Base-by-base conservation (phyloP, 2,888 invertebrate genomes). In the Osmoderma eremita region DNA sequence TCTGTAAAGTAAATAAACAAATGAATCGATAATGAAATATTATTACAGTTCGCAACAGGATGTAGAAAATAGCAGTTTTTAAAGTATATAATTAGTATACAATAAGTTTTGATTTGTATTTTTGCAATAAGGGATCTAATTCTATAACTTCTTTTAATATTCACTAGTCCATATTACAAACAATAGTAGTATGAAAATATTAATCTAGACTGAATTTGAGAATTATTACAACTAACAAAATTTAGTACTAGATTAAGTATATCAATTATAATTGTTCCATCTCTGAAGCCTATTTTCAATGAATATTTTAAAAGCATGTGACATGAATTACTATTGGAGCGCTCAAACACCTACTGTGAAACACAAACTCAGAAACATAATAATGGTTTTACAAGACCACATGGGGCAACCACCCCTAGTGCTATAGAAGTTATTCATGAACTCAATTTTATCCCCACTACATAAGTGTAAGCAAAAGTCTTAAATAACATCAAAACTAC, bases 341-440 rank as follows among this genome's bases (percentile, higher is more conserved):
- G 42, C 58, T 45, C 3, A 56, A 24, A 12, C 13, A 15, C 30
- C 58, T 45, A 12, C 13, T 17, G 50, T 18, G 63, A 64, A 50
- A 56, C 64, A 56, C 18, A 41, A 56, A 17, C 18, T 20, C 13
- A 49, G 36, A 56, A 56, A 42, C 17, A 24, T 17, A 67, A 15
- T 67, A 56, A 67, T 67, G 67, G 56, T n/a, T 49, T 51, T 24
- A 56, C 67, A 64, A 65, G 36, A 38, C 63, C 63, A 39, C 36
- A 42, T 41, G 41, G 15, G 53, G 36, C 36, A 17, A 64, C 8
- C 30, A 30, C 41, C 64, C 54, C 41, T 58, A 38, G 50, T 42
- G 51, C 8, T 22, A 20, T 58, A 58, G 42, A 58, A 24, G 58
- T 30, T 22, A 58, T 58, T 15, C 15, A 15, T 17, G 53, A 13